Evolutionary conservation across 2,113 vertebrate genomes (phyloP).

Genomic region (Plectropomus leopardus): DNA sequence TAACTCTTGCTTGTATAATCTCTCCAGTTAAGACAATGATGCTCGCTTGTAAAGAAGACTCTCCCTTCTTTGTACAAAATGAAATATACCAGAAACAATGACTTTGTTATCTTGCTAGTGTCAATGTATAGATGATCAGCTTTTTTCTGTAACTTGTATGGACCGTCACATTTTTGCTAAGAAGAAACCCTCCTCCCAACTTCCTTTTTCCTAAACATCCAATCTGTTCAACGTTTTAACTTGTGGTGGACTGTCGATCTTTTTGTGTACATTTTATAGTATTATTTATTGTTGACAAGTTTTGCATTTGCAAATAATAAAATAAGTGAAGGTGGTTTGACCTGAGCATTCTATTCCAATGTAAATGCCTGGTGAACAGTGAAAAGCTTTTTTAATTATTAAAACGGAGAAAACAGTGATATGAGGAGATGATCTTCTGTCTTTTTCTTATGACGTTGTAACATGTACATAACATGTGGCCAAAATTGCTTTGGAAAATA

Average conservation of each 20-base stretch:
- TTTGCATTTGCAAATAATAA: constrained; percentile 85
- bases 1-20: constrained; percentile 88
- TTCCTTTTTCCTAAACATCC: constrained; percentile 64
- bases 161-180: constrained; percentile 84
- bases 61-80: constrained; percentile 82
- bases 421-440: constrained; percentile 70
- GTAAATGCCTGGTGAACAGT: constrained; percentile 79
- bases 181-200: constrained; percentile 47
- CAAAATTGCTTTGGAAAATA: constrained; percentile 84
- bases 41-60: constrained; percentile 79
- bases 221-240: constrained; percentile 82
- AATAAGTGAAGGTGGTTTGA: constrained; percentile 75
- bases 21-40: constrained; percentile 81
- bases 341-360: constrained; percentile 75
- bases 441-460: constrained; percentile 86
- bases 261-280: constrained; percentile 90
- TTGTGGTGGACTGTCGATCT: constrained; percentile 85
- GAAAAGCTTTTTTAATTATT: constrained; percentile 80
- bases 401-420: constrained; percentile 74
- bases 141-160: constrained; percentile 85
- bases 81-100: constrained; percentile 80
- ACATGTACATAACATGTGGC: constrained; percentile 86
- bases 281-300: constrained; percentile 89
- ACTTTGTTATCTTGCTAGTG: constrained; percentile 86
- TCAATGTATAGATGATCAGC: constrained; percentile 87